These are phyloP conservation scores for Macrosteles quadrilineatus DNA, from an alignment of 1,140 invertebrate genomes.

Conservation along the genomic window DNA sequence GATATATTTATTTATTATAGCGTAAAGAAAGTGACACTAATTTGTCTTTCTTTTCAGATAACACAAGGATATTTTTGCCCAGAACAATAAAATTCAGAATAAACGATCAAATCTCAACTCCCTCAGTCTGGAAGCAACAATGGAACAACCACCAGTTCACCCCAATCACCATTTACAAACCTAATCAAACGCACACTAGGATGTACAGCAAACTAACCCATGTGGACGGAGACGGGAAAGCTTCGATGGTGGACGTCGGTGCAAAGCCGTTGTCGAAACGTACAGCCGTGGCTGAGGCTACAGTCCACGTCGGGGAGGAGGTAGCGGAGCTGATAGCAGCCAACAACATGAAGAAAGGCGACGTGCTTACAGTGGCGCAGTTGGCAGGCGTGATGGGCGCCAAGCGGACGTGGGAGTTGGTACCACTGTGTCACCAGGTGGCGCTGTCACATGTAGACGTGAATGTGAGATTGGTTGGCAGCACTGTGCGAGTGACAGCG, in stretches of 20 bases:
- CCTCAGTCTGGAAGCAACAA: too few species aligned
- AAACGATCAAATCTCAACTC: too few species aligned
- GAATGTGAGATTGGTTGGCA: constrained; percentile 57
- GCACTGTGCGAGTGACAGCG: constrained; percentile 54
- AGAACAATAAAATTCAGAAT: too few species aligned
- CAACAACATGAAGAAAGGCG: constrained; percentile 89
- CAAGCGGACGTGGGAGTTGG: constrained; percentile 84
- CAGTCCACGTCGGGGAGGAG: constrained; percentile 64
- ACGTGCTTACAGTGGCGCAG: constrained; percentile 85
- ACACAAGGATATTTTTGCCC: too few species aligned
- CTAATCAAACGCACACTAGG: too few species aligned
- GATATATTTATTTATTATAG: too few species aligned
- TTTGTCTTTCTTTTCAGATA: too few species aligned
- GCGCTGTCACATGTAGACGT: constrained; percentile 71
- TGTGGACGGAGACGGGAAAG: constrained; percentile 74
- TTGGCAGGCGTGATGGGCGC: constrained; percentile 92
- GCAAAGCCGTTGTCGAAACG: constrained; percentile 68
- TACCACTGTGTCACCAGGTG: constrained; percentile 94
- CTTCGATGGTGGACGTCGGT: constrained; percentile 90
- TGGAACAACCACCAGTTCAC: too few species aligned
- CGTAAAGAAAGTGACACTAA: too few species aligned
- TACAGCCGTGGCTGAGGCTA: constrained; percentile 71
- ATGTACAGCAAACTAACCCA: constrained; percentile 65
- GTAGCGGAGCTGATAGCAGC: constrained; percentile 70
- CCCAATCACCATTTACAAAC: too few species aligned